Base-by-base conservation (phyloP, 2,113 vertebrate species). In the Grammomys dolichurus region DNA sequence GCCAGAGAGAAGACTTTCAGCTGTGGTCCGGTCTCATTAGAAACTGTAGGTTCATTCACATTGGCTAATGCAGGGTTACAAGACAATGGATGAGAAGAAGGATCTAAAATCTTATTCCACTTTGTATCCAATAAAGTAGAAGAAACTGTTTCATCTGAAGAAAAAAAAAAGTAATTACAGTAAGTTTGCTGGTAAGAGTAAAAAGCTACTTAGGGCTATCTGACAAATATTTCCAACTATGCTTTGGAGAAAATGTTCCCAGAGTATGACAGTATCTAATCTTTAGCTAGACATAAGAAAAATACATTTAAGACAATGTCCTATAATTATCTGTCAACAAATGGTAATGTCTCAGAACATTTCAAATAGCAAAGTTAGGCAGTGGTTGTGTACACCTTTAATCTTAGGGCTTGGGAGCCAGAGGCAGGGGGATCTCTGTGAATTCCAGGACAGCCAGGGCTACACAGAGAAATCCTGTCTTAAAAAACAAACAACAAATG, bases 71-170 rank as follows among this genome's bases (percentile, higher is more conserved):
- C 95, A 0, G 99, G 98, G 97, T 98, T 99, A 98, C 99, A 98
- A 1, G 99, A 98, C 36, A 99, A 98, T 90, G 97, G 98, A 96
- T 98, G 98, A 98, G 99, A 97, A 11, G 99, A 98, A 0, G 99
- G 99, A 97, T 99, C 99, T 98, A 99, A 98, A 98, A 99, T 99
- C 98, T 99, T 99, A 98, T 98, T 99, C 99, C 99, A 99, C 97
- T 99, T 99, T 93, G 99, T 98, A 96, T 99, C 99, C 26, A 99
- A 98, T 93, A 99, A 98, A 69, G 99, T 98, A 92, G 99, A 99
- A 95, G 99, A 99, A 98, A 99, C 98, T 10, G 99, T 97, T 67
- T 99, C 99, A 99, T 99, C 99, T 99, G 98, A 96, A 96, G 67
- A 14, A 98, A 86, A 94, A 60, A 97, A 86, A 77, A 96, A 97